Base-by-base conservation (phyloP, 2,888 invertebrate species). In the Mesochorus sp. region DNA sequence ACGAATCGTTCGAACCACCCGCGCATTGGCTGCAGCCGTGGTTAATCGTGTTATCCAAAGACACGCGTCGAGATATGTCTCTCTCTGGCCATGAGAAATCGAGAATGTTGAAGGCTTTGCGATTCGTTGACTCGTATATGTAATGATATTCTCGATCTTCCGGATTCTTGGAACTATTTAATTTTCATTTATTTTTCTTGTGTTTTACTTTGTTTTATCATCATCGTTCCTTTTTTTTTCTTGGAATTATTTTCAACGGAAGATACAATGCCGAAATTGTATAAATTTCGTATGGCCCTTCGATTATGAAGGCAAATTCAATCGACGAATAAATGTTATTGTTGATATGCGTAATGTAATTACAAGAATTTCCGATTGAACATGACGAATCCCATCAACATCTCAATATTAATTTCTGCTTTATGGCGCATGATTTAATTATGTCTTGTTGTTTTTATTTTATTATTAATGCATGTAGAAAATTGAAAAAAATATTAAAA, bases 21-120 rank as follows among this genome's bases (percentile, higher is more conserved):
- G 26, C 44, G 24, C 24, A 42, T 55, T 34, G 49, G 51, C 34
- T 64, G 64, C 51, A 64, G 49, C 14, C 51, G 34, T 49, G 24
- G 24, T 12, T 24, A 51, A 14, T 37, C 24, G 5, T 34, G 44
- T 17, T 37, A 2, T 4, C 8, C 12, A 28, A 61, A 26, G 28
- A 61, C 31, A 49, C 66, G 31, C 21, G 37, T 19, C 5, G 5
- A 4, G 21, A 21, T 17, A 21, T 55, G 39, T 67, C 57, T n/a
- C n/a, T n/a, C n/a, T 57, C 57, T 49, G 59, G 49, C 70, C 59
- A 59, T 70, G 70, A 39, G 26, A 57, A 57, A 26, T 57, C 26
- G 47, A 26, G 59, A 70, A 47, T 57, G 31, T 70, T 14, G 47
- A 67, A 59, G 42, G 34, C 21, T 57, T 47, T 3, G 3, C 55